Evolutionary conservation across 2,797 vertebrate genomes (phyloP).

Genomic region (Borostomias antarcticus): DNA sequence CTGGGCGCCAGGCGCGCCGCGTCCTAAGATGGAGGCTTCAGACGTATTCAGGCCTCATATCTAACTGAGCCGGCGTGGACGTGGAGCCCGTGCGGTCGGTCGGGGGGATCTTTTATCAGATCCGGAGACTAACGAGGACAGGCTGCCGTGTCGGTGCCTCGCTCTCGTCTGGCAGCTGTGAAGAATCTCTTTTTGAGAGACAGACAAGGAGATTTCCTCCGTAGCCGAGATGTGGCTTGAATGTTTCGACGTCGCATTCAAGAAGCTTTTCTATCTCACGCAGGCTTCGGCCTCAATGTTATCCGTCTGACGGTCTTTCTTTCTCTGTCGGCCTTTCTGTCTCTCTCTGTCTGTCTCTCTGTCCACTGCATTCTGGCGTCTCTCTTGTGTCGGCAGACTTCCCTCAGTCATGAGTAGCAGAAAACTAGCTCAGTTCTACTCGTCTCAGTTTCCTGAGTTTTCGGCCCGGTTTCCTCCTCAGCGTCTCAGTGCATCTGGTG

Average conservation of each 20-base stretch:
- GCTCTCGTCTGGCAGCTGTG: not conserved
- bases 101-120: not conserved
- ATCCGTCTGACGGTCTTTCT: not conserved
- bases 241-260: constrained; percentile 1
- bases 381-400: no score
- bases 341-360: not conserved
- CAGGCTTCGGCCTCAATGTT: no score
- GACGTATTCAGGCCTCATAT: no score
- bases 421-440: no score
- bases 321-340: not conserved
- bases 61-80: no score
- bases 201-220: no score
- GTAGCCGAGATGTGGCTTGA: not conserved
- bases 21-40: no score
- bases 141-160: no score
- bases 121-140: not conserved
- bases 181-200: not conserved
- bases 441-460: constrained; percentile 28
- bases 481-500: constrained; percentile 42
- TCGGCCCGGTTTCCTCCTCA: not conserved
- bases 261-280: no score
- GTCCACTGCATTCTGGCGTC: not conserved
- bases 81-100: no score
- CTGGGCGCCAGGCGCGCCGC: no score
- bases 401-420: no score